Evolutionary conservation across 1,140 invertebrate genomes (phyloP), one percentile per base, ranked within the genome.

Genomic region (Pogonus chalceus): DNA sequence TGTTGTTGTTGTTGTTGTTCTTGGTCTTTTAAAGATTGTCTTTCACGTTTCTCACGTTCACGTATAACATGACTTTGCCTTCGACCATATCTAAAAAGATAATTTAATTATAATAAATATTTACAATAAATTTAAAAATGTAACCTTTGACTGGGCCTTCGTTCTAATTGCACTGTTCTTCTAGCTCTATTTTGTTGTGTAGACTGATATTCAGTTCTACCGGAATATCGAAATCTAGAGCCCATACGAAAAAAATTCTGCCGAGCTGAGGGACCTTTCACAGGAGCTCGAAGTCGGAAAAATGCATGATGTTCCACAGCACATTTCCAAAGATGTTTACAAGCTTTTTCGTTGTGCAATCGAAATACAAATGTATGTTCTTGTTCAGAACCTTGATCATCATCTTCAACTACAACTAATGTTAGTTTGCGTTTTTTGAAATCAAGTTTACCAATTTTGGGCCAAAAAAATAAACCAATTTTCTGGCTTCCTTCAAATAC

Each of bases 301-400:
- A 99, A 99, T 0, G 94, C 90, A 72, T 99, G 96, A 76, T 98
- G 93, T 69, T 99, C 96, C 0, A 98, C 91, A 20, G 96, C 96
- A 78, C 96, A 98, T 72, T 99, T 99, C 96, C 97, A 99, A 55
- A 99, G 74, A 73, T 99, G 96, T 72, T 99, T 99, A 69, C 93
- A 96, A 0, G 96, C 95, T 69, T 98, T 96, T 69, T 98, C 93
- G 69, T 96, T 98, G 35, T 88, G 83, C 51, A 98, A 71, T 48
- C 88, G 79, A 59, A 72, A 80, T 10, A 72, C 69, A n/a, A 58
- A 55, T 47, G 50, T 49, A 65, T 95, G 91, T 65, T 95, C 92
- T 63, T 94, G 90, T 69, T 95, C 90, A 37, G 84, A 73, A 0
- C 90, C 91, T 68, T 92, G 89, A 63, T 97, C 94, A 68, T 96